A percentile compares a stretch with the other conserved stretches of the same genome.
Conservation (phyloP, 2,797 vertebrate genomes). For the Vireo griseus region DNA sequence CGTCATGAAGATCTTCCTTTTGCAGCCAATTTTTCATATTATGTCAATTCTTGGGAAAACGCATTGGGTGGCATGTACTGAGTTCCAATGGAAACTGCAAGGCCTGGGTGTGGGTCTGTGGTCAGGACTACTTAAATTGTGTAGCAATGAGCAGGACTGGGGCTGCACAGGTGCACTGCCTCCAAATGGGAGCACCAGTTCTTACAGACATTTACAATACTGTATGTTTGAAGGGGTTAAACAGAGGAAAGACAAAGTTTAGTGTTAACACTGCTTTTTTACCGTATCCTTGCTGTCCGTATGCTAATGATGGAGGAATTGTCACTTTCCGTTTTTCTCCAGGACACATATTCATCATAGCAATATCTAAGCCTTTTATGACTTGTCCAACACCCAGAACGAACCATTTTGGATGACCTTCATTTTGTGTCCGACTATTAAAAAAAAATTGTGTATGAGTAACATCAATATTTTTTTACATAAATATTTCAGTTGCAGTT, state of each 20-base stretch:
- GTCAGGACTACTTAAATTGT: background rate
- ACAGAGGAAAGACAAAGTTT: background rate
- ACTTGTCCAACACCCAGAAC: constrained; percentile 92
- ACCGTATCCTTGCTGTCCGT: constrained; percentile 90
- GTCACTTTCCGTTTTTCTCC: constrained; percentile 92
- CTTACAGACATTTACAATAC: background rate
- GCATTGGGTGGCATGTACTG: background rate
- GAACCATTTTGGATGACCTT: constrained; percentile 94
- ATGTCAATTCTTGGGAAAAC: background rate
- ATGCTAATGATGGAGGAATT: constrained; percentile 86
- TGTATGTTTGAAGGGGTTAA: background rate
- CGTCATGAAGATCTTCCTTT: background rate
- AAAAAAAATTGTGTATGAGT: background rate
- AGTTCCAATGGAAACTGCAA: background rate
- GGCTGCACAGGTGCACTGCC: background rate
- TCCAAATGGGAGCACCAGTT: background rate
- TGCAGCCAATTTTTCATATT: background rate
- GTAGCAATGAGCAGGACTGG: background rate
- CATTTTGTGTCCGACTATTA: constrained; percentile 85
- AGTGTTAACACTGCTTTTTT: constrained; percentile 50
- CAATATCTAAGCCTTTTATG: constrained; percentile 92
- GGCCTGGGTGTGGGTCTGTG: background rate
- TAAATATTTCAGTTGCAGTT: background rate
- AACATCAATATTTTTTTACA: background rate
- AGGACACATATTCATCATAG: constrained; percentile 91